These are phyloP conservation scores for Triplophysa rosa DNA, from an alignment of 2,113 vertebrate species.

Conservation along the genomic window DNA sequence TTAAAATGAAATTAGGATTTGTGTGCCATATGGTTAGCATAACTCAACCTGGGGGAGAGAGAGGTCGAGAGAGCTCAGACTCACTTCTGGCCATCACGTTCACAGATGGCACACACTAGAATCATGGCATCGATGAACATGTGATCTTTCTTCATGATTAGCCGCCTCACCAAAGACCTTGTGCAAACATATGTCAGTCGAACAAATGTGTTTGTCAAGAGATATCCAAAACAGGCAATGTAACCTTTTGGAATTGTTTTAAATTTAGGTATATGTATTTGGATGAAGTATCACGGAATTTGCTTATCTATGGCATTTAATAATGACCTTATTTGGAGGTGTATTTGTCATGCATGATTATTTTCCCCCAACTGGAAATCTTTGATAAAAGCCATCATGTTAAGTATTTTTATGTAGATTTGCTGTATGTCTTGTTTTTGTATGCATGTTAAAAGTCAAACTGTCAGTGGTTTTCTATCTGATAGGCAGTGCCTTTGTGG, in stretches of 20 bases:
- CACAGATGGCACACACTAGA: constrained; percentile 73
- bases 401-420: too few species aligned
- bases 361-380: too few species aligned
- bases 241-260: not conserved
- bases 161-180: constrained; percentile 62
- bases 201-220: constrained; percentile 44
- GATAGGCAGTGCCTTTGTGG: not conserved
- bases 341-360: too few species aligned
- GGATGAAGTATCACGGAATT: too few species aligned
- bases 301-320: too few species aligned
- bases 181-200: constrained; percentile 58
- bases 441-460: not conserved
- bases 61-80: constrained; percentile 47
- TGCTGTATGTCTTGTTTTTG: too few species aligned
- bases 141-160: constrained; percentile 69
- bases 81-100: constrained; percentile 28
- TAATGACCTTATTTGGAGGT: too few species aligned
- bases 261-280: not conserved
- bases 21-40: constrained; percentile 32
- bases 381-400: too few species aligned
- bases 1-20: constrained; percentile 42
- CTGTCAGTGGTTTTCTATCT: not conserved
- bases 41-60: constrained; percentile 40
- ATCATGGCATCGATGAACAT: constrained; percentile 62
- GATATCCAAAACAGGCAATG: constrained; percentile 12